Percentiles rank a stretch among this genome's conserved stretches.
Conservation (phyloP, 2,797 vertebrate species). For the Pipistrellus nathusii region DNA sequence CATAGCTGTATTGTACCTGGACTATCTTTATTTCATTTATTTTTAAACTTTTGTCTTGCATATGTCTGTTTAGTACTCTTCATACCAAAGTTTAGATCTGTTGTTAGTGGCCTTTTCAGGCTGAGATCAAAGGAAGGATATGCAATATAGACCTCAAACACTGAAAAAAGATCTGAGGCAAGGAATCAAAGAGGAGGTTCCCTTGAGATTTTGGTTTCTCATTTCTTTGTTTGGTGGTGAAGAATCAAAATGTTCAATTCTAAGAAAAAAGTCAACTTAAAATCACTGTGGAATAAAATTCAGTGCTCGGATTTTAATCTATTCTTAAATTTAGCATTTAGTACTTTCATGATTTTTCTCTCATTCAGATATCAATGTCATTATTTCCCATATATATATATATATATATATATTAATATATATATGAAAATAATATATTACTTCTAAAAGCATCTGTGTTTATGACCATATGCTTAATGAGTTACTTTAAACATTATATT, state of each 20-base stretch:
- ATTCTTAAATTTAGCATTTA: background rate
- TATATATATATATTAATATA: no score
- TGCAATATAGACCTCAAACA: conserved; percentile 75
- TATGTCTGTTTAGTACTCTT: conserved; percentile 37
- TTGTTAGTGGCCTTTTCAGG: conserved; percentile 58
- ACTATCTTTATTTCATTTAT: background rate
- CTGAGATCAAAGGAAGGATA: conserved; percentile 78
- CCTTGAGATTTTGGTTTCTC: conserved; percentile 73
- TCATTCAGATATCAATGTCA: background rate
- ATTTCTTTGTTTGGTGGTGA: conserved; percentile 64
- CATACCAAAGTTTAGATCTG: conserved; percentile 44
- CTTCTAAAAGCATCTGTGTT: background rate
- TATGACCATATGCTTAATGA: background rate
- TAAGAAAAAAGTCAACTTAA: conserved; percentile 48
- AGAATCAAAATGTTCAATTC: conserved; percentile 65
- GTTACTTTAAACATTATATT: background rate
- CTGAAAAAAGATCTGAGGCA: conserved; percentile 75
- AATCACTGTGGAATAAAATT: conserved; percentile 1
- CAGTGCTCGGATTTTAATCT: background rate
- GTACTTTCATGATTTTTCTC: background rate
- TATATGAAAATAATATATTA: background rate
- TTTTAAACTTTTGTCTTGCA: background rate
- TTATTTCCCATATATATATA: background rate
- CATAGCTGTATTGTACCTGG: background rate
- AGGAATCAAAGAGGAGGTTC: conserved; percentile 75